Evolutionary conservation across 2,888 invertebrate genomes (phyloP).

Genomic region (Therioaphis trifolii): DNA sequence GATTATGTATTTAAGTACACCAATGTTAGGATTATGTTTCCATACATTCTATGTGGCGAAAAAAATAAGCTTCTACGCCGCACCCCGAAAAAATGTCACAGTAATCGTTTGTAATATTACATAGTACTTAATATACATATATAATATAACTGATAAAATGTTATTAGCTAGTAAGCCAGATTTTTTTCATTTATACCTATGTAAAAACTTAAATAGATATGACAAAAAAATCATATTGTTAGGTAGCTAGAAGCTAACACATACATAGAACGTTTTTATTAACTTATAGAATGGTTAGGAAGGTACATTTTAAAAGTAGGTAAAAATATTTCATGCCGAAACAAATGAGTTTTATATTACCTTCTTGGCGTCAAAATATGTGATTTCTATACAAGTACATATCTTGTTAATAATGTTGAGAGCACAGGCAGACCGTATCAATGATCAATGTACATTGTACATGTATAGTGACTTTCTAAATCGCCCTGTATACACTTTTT

Average conservation of each 20-base stretch:
- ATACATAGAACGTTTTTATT: neutral
- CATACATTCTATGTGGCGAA: too few species aligned
- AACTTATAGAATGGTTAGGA: neutral
- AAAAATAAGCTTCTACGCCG: too few species aligned
- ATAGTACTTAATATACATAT: too few species aligned
- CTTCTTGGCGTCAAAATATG: conserved; percentile 22
- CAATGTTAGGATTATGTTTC: too few species aligned
- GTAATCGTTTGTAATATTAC: too few species aligned
- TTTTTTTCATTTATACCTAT: too few species aligned
- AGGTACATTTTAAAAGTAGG: conserved; percentile 12
- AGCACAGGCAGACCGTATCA: conserved; percentile 16
- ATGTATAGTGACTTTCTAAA: conserved; percentile 51
- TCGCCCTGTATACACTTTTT: conserved; percentile 2
- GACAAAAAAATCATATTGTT: neutral
- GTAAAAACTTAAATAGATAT: neutral
- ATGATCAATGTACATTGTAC: neutral
- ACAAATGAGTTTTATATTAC: conserved; percentile 14
- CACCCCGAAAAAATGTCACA: too few species aligned
- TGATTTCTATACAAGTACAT: conserved; percentile 31
- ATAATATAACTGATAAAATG: neutral
- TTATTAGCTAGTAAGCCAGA: neutral
- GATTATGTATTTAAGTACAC: too few species aligned
- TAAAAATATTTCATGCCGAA: conserved; percentile 3
- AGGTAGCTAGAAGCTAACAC: neutral
- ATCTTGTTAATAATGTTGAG: neutral